Evolutionary conservation across 2,113 vertebrate genomes (phyloP).

Genomic region (Bostrychus sinensis): DNA sequence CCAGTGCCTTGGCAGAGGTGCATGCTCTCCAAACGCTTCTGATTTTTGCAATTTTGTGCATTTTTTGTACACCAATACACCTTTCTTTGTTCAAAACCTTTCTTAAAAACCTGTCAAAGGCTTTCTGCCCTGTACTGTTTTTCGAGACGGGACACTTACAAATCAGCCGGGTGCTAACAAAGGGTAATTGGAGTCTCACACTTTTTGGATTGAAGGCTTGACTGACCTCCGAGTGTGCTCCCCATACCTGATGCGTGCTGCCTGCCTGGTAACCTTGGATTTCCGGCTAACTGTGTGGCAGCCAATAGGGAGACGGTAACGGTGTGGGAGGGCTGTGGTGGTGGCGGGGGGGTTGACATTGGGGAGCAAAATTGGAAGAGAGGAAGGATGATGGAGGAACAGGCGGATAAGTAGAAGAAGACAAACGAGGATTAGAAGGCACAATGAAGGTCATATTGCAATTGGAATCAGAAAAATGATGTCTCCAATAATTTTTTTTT

Average conservation of each 20-base stretch:
- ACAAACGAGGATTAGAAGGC: constrained; percentile 40
- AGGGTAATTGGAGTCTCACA: constrained; percentile 30
- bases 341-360: background rate
- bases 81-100: background rate
- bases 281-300: constrained; percentile 34
- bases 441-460: constrained; percentile 45
- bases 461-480: constrained; percentile 1
- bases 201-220: constrained; percentile 35
- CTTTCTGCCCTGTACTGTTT: background rate
- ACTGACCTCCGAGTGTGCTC: constrained; percentile 49
- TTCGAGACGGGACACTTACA: background rate
- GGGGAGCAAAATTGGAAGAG: constrained; percentile 43
- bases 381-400: constrained; percentile 37
- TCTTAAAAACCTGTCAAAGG: background rate
- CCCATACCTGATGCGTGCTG: constrained; percentile 56
- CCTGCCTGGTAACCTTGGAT: constrained; percentile 62
- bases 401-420: constrained; percentile 5
- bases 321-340: background rate
- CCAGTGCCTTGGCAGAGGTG: background rate
- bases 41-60: background rate
- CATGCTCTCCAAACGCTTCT: background rate
- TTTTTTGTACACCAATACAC: background rate
- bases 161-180: background rate
- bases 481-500: background rate
- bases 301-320: background rate